These are phyloP conservation scores for Electrona antarctica DNA, from an alignment of 2,113 vertebrate genomes.

Conservation along the genomic window DNA sequence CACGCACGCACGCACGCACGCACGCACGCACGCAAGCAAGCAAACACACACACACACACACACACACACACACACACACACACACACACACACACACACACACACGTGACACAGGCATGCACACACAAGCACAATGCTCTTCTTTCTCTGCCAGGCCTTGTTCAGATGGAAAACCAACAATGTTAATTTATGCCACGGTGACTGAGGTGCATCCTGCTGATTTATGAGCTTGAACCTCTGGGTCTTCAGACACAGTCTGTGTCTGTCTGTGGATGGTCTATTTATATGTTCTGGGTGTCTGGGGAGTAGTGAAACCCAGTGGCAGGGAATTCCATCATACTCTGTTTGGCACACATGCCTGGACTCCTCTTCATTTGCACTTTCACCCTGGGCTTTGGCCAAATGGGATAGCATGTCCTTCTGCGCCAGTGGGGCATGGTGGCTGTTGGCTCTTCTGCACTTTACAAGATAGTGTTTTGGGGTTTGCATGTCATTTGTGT, in stretches of 20 bases:
- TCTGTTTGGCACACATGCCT: constrained; percentile 57
- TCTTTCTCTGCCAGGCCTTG: constrained; percentile 11
- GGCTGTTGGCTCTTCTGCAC: constrained; percentile 32
- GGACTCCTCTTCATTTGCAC: constrained; percentile 45
- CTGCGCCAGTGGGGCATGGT: constrained; percentile 26
- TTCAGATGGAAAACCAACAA: constrained; percentile 21
- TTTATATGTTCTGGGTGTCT: constrained; percentile 61
- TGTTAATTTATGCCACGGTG: constrained; percentile 59
- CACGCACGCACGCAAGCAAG: too few species aligned
- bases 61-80: not conserved
- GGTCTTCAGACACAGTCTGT: constrained; percentile 49
- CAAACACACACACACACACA: too few species aligned
- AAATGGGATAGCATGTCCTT: constrained; percentile 62
- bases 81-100: constrained; percentile 16
- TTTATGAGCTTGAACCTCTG: constrained; percentile 61
- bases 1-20: too few species aligned
- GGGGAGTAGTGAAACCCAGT: constrained; percentile 59
- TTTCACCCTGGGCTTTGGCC: constrained; percentile 40
- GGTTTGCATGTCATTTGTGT: constrained; percentile 33
- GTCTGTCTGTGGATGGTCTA: constrained; percentile 63
- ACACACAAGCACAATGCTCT: constrained; percentile 3
- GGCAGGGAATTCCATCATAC: constrained; percentile 59
- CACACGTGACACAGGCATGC: constrained; percentile 11
- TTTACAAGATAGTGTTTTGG: constrained; percentile 48
- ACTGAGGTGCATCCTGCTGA: constrained; percentile 59